Percentiles rank a stretch among this genome's conserved stretches.
Evolutionary conservation across 2,888 invertebrate species (phyloP).

Genomic region (Cephus rjabovi): DNA sequence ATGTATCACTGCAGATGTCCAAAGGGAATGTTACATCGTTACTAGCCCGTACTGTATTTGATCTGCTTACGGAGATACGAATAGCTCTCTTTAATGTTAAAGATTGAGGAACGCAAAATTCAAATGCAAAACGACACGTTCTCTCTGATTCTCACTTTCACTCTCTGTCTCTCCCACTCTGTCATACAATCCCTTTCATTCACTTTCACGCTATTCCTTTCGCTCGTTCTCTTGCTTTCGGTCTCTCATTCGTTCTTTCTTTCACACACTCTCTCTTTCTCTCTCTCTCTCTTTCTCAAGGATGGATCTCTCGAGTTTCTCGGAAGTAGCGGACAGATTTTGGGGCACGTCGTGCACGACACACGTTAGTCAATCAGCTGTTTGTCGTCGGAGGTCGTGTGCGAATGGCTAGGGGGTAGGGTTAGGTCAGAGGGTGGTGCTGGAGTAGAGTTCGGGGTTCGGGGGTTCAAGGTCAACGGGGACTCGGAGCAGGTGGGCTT

Average conservation of each 20-base stretch:
- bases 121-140: slow-evolving; percentile 23
- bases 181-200: slow-evolving; percentile 20
- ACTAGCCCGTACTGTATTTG: slow-evolving; percentile 46
- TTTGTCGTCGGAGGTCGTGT: slow-evolving; percentile 38
- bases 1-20: background rate
- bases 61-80: slow-evolving; percentile 28
- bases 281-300: slow-evolving; percentile 28
- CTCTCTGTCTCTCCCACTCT: slow-evolving; percentile 19
- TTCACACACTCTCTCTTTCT: slow-evolving; percentile 8
- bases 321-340: slow-evolving; percentile 62
- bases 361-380: slow-evolving; percentile 48
- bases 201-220: slow-evolving; percentile 24
- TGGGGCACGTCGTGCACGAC: slow-evolving; percentile 42
- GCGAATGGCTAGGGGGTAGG: slow-evolving; percentile 53
- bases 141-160: slow-evolving; percentile 25
- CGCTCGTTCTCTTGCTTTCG: slow-evolving; percentile 23
- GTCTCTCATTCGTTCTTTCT: slow-evolving; percentile 16
- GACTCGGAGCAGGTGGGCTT: slow-evolving; percentile 65
- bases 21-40: slow-evolving; percentile 20
- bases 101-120: slow-evolving; percentile 35
- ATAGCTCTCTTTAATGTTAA: slow-evolving; percentile 1
- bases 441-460: slow-evolving; percentile 28
- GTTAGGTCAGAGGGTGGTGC: slow-evolving; percentile 54
- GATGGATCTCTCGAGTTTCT: slow-evolving; percentile 46
- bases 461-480: slow-evolving; percentile 64